Base-by-base conservation (phyloP, 1,140 invertebrate genomes). In the Drosophila pseudoananassae region DNA sequence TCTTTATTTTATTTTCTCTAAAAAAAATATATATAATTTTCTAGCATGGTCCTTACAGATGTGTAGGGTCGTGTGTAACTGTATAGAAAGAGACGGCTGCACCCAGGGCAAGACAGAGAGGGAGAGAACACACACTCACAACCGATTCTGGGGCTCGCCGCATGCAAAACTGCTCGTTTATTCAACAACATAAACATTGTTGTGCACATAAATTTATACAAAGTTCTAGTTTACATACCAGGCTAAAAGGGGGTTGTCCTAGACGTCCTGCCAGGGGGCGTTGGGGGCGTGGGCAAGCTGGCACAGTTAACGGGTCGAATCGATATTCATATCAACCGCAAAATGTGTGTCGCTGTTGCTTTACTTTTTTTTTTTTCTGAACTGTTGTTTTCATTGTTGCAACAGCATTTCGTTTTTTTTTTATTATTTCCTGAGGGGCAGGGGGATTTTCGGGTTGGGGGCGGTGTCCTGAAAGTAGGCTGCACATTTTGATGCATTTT, bases 101-200 rank as follows among this genome's bases (percentile, higher is more conserved):
- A 33, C 9, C 3, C 29, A 20, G 15, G 36, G 20, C 5, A 20
- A 12, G 54, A 45, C 25, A 5, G 38, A 20, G 27, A 15, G n/a
- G 0, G 27, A 45, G 31, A n/a, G 15, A 10, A 33, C 20, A 20
- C 20, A 33, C 8, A 31, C 10, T 7, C 2, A 27, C 17, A 59
- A 59, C 7, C 33, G 65, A 25, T 69, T 65, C 31, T 70, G 66
- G 29, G 15, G 40, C 76, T 66, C 65, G 66, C 70, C 78, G 70
- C 79, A 82, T 83, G 79, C 77, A 87, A 81, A 84, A 84, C 81
- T 85, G 82, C 65, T 85, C 83, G 81, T 87, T 85, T 85, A 87
- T 85, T 85, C 82, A 85, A 85, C 82, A 85, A 85, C 81, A 85
- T 85, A 85, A 85, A 85, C 81, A 85, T 87, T 85, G 82, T 85